A percentile compares a stretch with the other conserved stretches of the same genome.
Evolutionary conservation across 2,888 invertebrate species (phyloP).

Genomic region (Lasioglossum leucozonium): DNA sequence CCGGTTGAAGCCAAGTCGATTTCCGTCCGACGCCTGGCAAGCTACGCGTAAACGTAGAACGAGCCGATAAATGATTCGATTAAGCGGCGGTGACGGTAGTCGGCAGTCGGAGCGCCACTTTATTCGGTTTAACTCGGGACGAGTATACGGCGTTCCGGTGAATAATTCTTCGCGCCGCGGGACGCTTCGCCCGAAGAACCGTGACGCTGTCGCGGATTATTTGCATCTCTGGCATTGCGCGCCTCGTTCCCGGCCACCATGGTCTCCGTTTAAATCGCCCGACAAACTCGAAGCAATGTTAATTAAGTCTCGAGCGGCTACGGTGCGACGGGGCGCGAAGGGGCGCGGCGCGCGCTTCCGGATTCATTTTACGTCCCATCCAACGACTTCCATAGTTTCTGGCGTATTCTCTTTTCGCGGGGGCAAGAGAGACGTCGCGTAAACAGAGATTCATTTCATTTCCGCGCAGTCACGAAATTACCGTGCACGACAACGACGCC

Average conservation of each 20-base stretch:
- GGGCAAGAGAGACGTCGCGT: background rate
- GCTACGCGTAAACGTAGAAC: conserved; percentile 42
- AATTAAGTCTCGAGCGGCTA: conserved; percentile 29
- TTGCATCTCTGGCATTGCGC: conserved; percentile 25
- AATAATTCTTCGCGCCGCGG: conserved; percentile 46
- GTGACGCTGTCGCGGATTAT: conserved; percentile 26
- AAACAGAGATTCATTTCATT: conserved; percentile 1
- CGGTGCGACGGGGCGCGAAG: background rate
- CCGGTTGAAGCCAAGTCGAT: conserved; percentile 42
- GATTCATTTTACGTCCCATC: conserved; percentile 9
- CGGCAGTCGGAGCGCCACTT: conserved; percentile 21
- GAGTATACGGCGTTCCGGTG: conserved; percentile 20
- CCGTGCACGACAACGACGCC: conserved; percentile 1
- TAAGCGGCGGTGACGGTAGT: background rate
- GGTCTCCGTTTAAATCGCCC: conserved; percentile 41
- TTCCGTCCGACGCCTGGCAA: conserved; percentile 22
- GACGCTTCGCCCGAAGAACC: background rate
- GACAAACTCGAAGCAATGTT: conserved; percentile 42
- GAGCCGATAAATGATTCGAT: conserved; percentile 48
- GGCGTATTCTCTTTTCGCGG: conserved; percentile 7
- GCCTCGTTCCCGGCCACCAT: background rate
- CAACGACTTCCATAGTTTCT: conserved; percentile 5
- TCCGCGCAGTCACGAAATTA: conserved; percentile 19
- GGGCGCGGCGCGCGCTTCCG: conserved; percentile 1
- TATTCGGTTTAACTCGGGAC: conserved; percentile 40